phyloP scores from a whole-genome alignment of 2,113 vertebrate genomes.

The Chrysemys picta region DNA sequence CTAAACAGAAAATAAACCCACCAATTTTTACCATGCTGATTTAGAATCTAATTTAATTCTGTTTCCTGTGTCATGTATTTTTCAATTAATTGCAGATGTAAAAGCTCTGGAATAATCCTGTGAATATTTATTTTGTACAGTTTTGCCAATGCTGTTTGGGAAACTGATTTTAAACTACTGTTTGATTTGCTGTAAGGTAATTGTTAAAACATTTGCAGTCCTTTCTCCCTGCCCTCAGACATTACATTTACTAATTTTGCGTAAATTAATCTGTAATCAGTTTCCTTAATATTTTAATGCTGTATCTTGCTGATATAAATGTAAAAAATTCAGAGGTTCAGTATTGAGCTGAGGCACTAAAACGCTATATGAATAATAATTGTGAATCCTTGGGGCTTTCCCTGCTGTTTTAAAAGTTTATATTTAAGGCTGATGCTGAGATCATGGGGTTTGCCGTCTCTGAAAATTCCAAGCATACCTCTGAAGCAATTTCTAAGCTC shows the following conservation, averaged over 20 bases:
- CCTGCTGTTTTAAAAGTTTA: background rate
- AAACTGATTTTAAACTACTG: background rate
- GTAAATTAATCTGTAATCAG: background rate
- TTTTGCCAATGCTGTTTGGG: background rate
- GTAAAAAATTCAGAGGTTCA: background rate
- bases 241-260: background rate
- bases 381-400: background rate
- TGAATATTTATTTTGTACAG: background rate
- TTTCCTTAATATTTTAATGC: background rate
- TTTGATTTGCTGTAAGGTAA: background rate
- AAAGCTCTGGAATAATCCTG: background rate
- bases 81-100: background rate
- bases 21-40: background rate
- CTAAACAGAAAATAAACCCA: background rate
- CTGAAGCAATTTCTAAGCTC: background rate
- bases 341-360: background rate
- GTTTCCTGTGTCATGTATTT: conserved; percentile 11
- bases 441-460: background rate
- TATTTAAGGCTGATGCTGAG: background rate
- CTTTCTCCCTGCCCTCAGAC: background rate
- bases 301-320: background rate
- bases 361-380: background rate
- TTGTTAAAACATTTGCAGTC: background rate
- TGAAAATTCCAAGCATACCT: background rate
- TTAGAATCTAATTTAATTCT: background rate